Conservation (phyloP, 2,113 vertebrate genomes). For the Murina feae region DNA sequence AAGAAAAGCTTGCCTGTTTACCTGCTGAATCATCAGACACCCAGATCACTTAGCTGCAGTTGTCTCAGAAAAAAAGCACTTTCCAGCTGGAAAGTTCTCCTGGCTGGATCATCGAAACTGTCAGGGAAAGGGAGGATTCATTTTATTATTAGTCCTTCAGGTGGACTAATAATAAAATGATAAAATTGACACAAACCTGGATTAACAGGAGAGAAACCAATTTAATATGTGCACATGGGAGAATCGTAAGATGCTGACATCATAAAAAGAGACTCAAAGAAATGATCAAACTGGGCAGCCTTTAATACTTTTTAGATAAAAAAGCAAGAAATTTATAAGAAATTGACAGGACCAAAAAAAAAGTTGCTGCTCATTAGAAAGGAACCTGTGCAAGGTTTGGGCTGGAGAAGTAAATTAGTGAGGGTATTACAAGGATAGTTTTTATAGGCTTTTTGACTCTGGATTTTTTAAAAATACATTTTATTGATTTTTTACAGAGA, state of each 20-base stretch:
- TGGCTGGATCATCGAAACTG: neutral
- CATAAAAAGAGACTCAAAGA: neutral
- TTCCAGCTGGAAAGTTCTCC: neutral
- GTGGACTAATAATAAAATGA: neutral
- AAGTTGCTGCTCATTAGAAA: neutral
- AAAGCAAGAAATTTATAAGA: neutral
- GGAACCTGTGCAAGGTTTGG: neutral
- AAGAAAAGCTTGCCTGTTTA: neutral
- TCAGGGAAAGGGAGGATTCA: neutral
- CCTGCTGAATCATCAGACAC: neutral
- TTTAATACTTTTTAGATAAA: neutral
- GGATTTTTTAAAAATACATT: neutral
- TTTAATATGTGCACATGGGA: neutral
- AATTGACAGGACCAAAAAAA: neutral
- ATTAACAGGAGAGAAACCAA: neutral
- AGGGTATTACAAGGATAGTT: neutral
- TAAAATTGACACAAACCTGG: neutral
- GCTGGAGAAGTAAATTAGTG: neutral
- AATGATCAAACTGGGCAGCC: neutral
- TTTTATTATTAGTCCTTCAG: neutral
- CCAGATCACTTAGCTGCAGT: neutral
- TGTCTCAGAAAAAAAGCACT: neutral
- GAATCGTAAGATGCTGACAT: neutral
- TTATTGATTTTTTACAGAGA: too few relatives aligned
- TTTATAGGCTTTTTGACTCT: neutral